phyloP scores from a whole-genome alignment of 2,797 vertebrate genomes.

The Megalops cyprinoides region DNA sequence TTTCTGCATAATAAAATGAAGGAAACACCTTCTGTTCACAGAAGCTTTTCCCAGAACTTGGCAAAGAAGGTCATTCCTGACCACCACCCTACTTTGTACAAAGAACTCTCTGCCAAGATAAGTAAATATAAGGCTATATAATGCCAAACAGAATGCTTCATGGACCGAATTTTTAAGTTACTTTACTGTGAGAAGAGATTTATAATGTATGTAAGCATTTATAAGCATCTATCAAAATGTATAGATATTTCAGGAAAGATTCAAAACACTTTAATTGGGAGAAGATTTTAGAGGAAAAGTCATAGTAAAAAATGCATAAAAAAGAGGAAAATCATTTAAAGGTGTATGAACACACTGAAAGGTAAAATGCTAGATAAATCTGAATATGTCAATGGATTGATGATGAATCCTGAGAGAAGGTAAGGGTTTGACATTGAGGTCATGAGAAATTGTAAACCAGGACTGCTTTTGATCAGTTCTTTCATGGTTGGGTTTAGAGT shows the following conservation, averaged over 20 bases:
- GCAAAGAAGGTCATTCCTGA: too few relatives aligned
- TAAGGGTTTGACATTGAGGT: constrained; percentile 58
- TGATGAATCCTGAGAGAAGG: constrained; percentile 43
- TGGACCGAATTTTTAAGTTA: neutral
- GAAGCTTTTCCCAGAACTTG: too few relatives aligned
- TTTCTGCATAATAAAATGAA: too few relatives aligned
- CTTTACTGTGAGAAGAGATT: neutral
- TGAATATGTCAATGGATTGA: constrained; percentile 51
- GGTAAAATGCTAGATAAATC: constrained; percentile 53
- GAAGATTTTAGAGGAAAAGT: too few relatives aligned
- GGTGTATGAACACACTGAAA: too few relatives aligned
- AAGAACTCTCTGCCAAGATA: neutral
- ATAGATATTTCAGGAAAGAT: constrained; percentile 12
- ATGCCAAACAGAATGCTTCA: neutral
- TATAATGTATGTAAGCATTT: too few relatives aligned
- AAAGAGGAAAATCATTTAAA: too few relatives aligned
- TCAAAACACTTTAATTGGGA: too few relatives aligned
- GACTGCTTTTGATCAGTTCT: constrained; percentile 57
- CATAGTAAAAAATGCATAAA: too few relatives aligned
- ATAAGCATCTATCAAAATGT: constrained; percentile 11
- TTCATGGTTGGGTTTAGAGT: constrained; percentile 55
- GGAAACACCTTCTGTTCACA: too few relatives aligned
- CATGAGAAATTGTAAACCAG: constrained; percentile 62
- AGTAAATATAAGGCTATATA: too few relatives aligned
- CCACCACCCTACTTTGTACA: too few relatives aligned